Evolutionary conservation across 2,888 invertebrate genomes (phyloP).

Genomic region (Cataglyphis cursor): DNA sequence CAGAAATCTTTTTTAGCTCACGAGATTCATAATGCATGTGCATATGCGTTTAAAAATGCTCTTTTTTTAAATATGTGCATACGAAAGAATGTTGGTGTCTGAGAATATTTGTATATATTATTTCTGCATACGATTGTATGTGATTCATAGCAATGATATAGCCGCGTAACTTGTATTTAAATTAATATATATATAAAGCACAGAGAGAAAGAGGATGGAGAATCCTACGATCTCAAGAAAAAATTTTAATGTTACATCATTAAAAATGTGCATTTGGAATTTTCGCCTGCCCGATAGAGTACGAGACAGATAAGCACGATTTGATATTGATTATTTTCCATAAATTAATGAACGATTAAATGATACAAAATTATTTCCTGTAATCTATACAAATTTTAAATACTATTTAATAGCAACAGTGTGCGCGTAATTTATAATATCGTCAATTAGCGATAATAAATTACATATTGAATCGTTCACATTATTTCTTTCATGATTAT

Average conservation of each 20-base stretch:
- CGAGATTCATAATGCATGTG: constrained; percentile 67
- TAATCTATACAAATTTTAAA: background rate
- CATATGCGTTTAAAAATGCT: constrained; percentile 61
- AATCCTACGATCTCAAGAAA: background rate
- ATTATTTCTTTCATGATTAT: constrained; percentile 21
- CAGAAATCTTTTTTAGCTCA: constrained; percentile 23
- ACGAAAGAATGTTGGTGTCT: constrained; percentile 41
- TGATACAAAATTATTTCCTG: background rate
- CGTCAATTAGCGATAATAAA: background rate
- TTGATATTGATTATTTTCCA: background rate
- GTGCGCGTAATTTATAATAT: background rate
- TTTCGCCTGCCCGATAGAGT: constrained; percentile 9
- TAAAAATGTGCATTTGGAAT: constrained; percentile 8
- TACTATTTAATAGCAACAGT: background rate
- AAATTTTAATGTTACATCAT: background rate
- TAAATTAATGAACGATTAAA: background rate
- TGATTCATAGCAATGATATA: constrained; percentile 26
- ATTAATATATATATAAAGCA: constrained; percentile 21
- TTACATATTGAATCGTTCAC: constrained; percentile 7
- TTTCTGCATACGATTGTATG: constrained; percentile 41
- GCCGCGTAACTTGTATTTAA: constrained; percentile 16
- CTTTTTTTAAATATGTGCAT: constrained; percentile 58
- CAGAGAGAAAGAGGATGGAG: background rate
- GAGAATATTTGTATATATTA: constrained; percentile 29
- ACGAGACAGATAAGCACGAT: constrained; percentile 9